Percentiles rank a stretch among this genome's conserved stretches.
Evolutionary conservation across 2,113 vertebrate genomes (phyloP).

Genomic region (Urocitellus parryii): DNA sequence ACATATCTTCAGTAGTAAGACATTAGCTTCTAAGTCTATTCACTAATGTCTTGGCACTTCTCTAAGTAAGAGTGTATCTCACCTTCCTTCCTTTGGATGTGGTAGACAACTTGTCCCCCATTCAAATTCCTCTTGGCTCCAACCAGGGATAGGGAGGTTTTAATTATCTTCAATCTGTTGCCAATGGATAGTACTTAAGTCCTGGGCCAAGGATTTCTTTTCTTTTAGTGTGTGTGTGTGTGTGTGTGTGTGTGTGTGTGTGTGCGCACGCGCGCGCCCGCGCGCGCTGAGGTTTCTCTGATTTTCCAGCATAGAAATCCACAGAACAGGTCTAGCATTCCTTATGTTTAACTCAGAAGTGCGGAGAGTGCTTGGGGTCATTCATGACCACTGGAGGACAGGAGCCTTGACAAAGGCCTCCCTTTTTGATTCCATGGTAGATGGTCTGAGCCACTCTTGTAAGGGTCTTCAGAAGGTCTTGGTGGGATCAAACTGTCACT

Average conservation of each 20-base stretch:
- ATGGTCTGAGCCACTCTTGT: neutral
- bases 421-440: neutral
- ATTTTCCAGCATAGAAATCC: neutral
- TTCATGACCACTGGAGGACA: neutral
- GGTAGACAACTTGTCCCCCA: neutral
- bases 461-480: neutral
- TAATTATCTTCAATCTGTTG: neutral
- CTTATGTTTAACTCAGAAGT: constrained; percentile 25
- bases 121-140: neutral
- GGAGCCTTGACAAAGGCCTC: neutral
- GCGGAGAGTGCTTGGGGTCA: neutral
- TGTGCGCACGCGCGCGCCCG: neutral
- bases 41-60: neutral
- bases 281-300: neutral
- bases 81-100: neutral
- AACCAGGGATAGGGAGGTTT: neutral
- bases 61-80: neutral
- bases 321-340: neutral
- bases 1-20: neutral
- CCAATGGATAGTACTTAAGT: no score
- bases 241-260: no score
- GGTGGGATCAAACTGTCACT: neutral
- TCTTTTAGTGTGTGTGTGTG: neutral
- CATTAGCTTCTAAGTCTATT: neutral
- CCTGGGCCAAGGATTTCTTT: neutral